Conservation (phyloP, 2,797 vertebrate species). For the Tapera naevia region DNA sequence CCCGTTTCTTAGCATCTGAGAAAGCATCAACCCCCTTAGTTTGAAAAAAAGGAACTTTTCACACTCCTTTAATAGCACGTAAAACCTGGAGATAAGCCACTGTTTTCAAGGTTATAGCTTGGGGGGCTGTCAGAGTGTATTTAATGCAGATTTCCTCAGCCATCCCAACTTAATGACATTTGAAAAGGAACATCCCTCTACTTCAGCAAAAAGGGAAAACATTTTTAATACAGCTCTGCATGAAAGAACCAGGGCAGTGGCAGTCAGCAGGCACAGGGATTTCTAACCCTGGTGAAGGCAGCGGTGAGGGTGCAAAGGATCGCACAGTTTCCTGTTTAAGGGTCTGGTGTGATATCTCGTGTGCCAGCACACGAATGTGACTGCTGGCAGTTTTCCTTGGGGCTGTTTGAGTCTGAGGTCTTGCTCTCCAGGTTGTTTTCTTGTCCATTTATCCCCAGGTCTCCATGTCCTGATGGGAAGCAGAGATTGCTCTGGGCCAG, state of each 20-base stretch:
- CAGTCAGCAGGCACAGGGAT: rapidly evolving
- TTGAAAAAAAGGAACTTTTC: neutral
- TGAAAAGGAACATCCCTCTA: neutral
- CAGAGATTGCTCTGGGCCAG: neutral
- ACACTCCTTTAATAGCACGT: neutral
- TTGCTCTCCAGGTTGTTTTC: neutral
- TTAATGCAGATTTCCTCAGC: neutral
- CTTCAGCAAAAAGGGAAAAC: neutral
- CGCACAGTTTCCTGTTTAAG: rapidly evolving
- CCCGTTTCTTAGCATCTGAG: neutral
- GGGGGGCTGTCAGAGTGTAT: neutral
- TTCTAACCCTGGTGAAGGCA: rapidly evolving
- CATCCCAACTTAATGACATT: neutral
- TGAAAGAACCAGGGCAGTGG: neutral
- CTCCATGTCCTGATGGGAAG: rapidly evolving
- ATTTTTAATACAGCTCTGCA: neutral
- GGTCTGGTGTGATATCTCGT: neutral
- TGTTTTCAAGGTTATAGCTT: neutral
- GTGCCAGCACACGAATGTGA: rapidly evolving
- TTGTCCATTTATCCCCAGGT: neutral
- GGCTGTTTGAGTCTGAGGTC: too few relatives aligned
- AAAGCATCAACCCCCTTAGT: neutral
- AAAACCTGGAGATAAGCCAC: neutral
- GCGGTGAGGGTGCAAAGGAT: neutral
- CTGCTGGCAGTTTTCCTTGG: neutral